phyloP scores from a whole-genome alignment of 2,888 invertebrate genomes.

The Pseudeuparius sepicola region DNA sequence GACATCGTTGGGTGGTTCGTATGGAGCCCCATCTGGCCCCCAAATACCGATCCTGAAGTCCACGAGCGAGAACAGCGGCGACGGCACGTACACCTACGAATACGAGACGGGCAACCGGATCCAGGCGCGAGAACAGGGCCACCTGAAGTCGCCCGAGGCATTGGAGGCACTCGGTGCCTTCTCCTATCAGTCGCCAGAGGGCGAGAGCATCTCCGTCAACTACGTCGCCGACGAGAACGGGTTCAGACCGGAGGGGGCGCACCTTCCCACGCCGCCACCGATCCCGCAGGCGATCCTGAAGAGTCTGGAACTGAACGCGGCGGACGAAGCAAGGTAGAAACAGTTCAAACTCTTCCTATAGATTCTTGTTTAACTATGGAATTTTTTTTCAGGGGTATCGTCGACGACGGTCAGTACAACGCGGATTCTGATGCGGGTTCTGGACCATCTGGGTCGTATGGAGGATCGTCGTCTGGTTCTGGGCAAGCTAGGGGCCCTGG shows the following conservation, averaged over 20 bases:
- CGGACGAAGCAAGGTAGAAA: too few species aligned
- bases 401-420: conserved; percentile 5
- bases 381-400: too few species aligned
- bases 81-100: conserved; percentile 31
- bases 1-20: conserved; percentile 11
- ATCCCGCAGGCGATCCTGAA: conserved; percentile 48
- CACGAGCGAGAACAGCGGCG: too few species aligned
- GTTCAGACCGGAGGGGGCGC: conserved; percentile 45
- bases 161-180: conserved; percentile 30
- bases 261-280: conserved; percentile 49
- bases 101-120: conserved; percentile 52
- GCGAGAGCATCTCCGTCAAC: conserved; percentile 25
- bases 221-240: conserved; percentile 50
- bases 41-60: conserved; percentile 22
- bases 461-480: too few species aligned
- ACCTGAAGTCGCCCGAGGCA: too few species aligned
- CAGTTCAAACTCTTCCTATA: conserved; percentile 26
- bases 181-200: conserved; percentile 32
- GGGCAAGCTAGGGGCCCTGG: too few species aligned
- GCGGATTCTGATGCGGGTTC: too few species aligned
- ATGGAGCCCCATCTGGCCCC: conserved; percentile 15
- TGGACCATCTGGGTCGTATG: too few species aligned
- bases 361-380: too few species aligned
- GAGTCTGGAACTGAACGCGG: conserved; percentile 26
- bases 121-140: conserved; percentile 32